Evolutionary conservation across 1,140 invertebrate species (phyloP).

Genomic region (Sminthurinus signatus): DNA sequence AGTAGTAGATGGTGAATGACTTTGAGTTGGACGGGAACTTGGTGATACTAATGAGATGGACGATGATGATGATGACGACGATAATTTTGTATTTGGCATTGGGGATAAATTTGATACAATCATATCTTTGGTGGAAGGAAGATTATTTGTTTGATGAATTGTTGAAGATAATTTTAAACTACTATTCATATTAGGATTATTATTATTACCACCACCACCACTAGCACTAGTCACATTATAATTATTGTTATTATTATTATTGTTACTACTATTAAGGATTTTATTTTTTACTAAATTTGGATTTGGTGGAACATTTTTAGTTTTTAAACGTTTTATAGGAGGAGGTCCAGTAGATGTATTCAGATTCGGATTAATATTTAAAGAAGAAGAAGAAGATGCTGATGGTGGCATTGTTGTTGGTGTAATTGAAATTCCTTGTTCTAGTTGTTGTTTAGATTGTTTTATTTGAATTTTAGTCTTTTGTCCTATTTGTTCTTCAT

Average conservation of each 20-base stretch:
- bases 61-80: too few relatives aligned
- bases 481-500: too few relatives aligned
- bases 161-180: too few relatives aligned
- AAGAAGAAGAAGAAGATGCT: too few relatives aligned
- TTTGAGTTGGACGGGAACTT: background rate
- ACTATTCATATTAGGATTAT: too few relatives aligned
- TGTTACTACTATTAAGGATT: background rate
- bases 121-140: background rate
- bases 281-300: constrained; percentile 29
- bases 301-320: constrained; percentile 38
- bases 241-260: too few relatives aligned
- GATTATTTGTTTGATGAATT: background rate
- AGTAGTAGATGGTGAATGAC: background rate
- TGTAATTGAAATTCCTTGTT: constrained; percentile 4
- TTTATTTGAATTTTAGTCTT: too few relatives aligned
- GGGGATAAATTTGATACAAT: background rate
- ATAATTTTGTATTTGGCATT: background rate
- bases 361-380: too few relatives aligned
- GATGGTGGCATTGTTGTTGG: background rate
- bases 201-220: too few relatives aligned
- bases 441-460: background rate
- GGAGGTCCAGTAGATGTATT: constrained; percentile 9
- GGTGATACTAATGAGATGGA: too few relatives aligned
- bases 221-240: too few relatives aligned
- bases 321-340: constrained; percentile 28